Evolutionary conservation across 2,797 vertebrate species (phyloP), one percentile per base, ranked within the genome.

Genomic region (Steatocranus sp.): DNA sequence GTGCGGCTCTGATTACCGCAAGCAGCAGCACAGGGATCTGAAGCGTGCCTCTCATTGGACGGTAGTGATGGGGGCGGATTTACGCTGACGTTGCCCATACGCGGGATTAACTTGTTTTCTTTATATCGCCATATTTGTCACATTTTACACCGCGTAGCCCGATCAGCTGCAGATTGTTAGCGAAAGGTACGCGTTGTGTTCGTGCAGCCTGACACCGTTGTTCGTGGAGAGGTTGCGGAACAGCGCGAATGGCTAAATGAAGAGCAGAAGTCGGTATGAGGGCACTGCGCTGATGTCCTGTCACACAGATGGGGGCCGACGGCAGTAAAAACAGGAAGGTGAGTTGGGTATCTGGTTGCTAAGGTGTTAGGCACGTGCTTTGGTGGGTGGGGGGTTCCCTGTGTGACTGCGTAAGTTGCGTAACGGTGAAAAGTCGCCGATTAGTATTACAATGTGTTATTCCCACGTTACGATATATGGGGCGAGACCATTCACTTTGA

Each of bases 91-190:
- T 91, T 87, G 49, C 14, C 85, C 20, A 61, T 84, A 74, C 84
- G 15, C 61, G 87, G 93, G 96, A 96, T 96, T 96, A 97, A 95
- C 93, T 94, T 96, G 94, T 94, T 92, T 66, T 66, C 78, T 80
- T 78, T 83, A 92, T 93, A 90, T 94, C 92, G 92, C 89, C 92
- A 91, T 89, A 91, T 91, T 89, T 83, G 3, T 81, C 81, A 77
- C 83, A 48, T 86, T 83, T 81, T 43, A 6, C 61, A 11, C 38
- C 53, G 12, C 5, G 66, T 11, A 6, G 5, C 17, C 14, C 6
- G 50, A 46, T 75, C 30, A 32, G 1, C n/a, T 5, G 78, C 27
- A 12, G 12, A 7, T 51, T 15, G 6, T 36, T 20, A 2, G 17
- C 2, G n/a, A 8, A 34, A 8, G 12, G 4, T 14, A 11, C 4